Percentiles rank a stretch among this genome's conserved stretches.
phyloP scores from a whole-genome alignment of 2,797 vertebrate species.

The Pelodytes ibericus region DNA sequence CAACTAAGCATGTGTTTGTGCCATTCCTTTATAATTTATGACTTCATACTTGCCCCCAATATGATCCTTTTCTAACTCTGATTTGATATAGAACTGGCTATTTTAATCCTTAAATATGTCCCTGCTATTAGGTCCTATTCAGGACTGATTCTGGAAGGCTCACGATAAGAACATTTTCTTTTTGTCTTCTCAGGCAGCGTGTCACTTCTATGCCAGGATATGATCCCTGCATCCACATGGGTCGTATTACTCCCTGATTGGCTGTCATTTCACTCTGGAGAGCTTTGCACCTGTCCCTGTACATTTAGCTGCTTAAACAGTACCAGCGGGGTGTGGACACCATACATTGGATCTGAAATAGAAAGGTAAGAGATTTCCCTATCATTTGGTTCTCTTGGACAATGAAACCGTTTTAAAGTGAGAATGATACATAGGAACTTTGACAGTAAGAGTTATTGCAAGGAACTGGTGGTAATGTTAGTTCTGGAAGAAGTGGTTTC shows the following conservation, averaged over 20 bases:
- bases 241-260: constrained; percentile 44
- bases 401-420: not conserved
- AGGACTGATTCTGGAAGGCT: not conserved
- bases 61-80: no score
- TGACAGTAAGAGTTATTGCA: not conserved
- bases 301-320: constrained; percentile 27
- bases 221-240: constrained; percentile 40
- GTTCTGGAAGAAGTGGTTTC: not conserved
- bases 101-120: no score
- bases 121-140: no score
- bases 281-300: constrained; percentile 48
- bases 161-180: not conserved
- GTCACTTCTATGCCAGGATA: constrained; percentile 10
- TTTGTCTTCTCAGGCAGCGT: constrained; percentile 1
- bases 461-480: not conserved
- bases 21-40: no score
- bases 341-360: constrained; percentile 22
- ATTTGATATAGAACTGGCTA: no score
- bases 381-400: not conserved
- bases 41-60: no score
- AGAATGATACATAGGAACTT: not conserved
- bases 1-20: no score
- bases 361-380: constrained; percentile 32
- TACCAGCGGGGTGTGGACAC: constrained; percentile 15
- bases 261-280: constrained; percentile 22